Evolutionary conservation across 2,888 invertebrate genomes (phyloP).

Genomic region (Caradrina clavipalpis): DNA sequence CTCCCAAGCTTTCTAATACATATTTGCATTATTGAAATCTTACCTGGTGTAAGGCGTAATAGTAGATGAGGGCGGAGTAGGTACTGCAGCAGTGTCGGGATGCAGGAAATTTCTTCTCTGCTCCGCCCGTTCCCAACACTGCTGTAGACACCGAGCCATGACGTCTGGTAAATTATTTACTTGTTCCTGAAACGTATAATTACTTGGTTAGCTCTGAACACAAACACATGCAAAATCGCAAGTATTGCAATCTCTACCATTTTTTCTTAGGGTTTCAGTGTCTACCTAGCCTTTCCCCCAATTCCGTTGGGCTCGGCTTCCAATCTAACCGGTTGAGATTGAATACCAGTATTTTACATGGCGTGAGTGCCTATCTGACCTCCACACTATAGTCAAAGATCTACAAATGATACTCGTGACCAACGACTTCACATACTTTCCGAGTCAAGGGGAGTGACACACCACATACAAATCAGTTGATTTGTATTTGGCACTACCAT

Average conservation of each 20-base stretch:
- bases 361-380: too few species aligned
- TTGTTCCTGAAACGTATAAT: conserved; percentile 91
- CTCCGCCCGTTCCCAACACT: conserved; percentile 95
- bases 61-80: conserved; percentile 88
- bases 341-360: too few species aligned
- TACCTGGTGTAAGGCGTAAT: conserved; percentile 92
- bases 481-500: too few species aligned
- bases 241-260: background rate
- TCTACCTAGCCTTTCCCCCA: too few species aligned
- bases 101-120: conserved; percentile 96
- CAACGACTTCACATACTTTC: too few species aligned
- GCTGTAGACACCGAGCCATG: conserved; percentile 93
- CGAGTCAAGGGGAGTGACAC: too few species aligned
- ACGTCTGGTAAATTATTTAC: conserved; percentile 96
- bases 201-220: background rate
- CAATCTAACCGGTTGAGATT: too few species aligned
- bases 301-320: too few species aligned
- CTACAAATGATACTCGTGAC: too few species aligned
- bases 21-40: background rate
- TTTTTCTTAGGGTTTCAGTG: background rate
- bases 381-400: too few species aligned
- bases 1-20: background rate
- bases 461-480: too few species aligned
- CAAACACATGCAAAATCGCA: background rate
- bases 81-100: conserved; percentile 95